Conservation (phyloP, 2,888 invertebrate species). For the Oxytorus armatus region DNA sequence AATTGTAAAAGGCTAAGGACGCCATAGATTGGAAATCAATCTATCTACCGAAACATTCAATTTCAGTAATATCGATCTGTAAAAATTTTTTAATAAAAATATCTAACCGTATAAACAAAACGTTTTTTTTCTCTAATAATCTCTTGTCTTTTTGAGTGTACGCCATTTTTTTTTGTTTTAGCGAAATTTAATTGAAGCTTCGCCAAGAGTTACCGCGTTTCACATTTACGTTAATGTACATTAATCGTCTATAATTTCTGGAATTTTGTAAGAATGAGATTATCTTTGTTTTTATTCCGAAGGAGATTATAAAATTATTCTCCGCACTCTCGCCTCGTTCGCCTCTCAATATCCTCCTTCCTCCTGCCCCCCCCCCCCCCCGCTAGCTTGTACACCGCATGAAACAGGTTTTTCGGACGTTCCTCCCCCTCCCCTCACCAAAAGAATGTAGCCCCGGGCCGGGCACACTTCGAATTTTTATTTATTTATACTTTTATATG, state of each 20-base stretch:
- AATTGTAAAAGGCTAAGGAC: too few species aligned
- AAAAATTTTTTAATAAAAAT: too few species aligned
- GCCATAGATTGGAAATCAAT: too few species aligned
- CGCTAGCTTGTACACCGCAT: slow-evolving; percentile 3
- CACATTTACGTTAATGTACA: background rate
- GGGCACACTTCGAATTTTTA: slow-evolving; percentile 3
- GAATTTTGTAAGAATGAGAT: background rate
- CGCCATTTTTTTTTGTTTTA: too few species aligned
- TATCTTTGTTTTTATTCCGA: slow-evolving; percentile 15
- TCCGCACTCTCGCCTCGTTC: slow-evolving; percentile 18
- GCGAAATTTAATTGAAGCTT: background rate
- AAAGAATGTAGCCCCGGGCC: slow-evolving; percentile 58
- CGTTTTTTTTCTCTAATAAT: too few species aligned
- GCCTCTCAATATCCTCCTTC: slow-evolving; percentile 17
- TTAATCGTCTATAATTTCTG: slow-evolving; percentile 8
- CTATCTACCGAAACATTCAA: too few species aligned
- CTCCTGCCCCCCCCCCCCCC: slow-evolving; percentile 6
- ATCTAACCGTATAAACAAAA: too few species aligned
- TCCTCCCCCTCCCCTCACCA: slow-evolving; percentile 18
- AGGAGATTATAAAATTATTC: slow-evolving; percentile 24
- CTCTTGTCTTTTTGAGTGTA: too few species aligned
- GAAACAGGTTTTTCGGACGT: slow-evolving; percentile 65
- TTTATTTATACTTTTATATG: slow-evolving; percentile 17
- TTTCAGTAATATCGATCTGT: too few species aligned
- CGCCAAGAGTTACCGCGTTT: background rate